These are phyloP conservation scores for Drosophila oshimai DNA, from an alignment of 1,140 invertebrate genomes.

Conservation along the genomic window DNA sequence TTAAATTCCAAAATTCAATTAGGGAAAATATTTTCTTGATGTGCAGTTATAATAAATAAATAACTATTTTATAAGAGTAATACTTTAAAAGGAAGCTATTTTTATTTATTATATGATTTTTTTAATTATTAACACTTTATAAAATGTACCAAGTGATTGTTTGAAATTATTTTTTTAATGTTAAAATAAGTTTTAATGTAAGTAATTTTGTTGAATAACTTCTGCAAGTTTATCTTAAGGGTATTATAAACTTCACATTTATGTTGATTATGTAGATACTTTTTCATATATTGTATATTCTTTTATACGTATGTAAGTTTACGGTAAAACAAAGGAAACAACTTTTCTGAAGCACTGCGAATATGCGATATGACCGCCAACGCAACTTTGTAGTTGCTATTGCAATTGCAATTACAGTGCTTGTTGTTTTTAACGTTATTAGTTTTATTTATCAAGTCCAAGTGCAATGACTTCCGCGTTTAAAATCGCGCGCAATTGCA, in stretches of 20 bases:
- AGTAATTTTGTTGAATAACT: background rate
- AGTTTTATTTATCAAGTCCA: conserved; percentile 20
- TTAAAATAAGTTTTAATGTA: too few species aligned
- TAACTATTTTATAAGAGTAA: too few species aligned
- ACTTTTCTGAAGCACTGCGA: conserved; percentile 44
- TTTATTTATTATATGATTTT: too few species aligned
- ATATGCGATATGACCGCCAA: conserved; percentile 55
- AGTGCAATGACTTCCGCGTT: conserved; percentile 66
- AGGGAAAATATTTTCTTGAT: too few species aligned
- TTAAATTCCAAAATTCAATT: too few species aligned
- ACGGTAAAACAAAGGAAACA: conserved; percentile 60
- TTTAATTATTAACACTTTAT: too few species aligned
- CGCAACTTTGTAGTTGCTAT: conserved; percentile 43
- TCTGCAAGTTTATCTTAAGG: background rate
- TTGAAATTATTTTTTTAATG: background rate
- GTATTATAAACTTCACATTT: background rate
- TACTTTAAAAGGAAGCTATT: too few species aligned
- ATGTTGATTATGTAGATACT: background rate
- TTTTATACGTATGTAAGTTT: background rate
- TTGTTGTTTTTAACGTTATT: conserved; percentile 26
- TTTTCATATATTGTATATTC: conserved; percentile 2
- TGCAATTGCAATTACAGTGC: conserved; percentile 18
- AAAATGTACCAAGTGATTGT: too few species aligned
- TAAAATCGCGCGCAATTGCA: conserved; percentile 45
- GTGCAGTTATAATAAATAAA: too few species aligned